Evolutionary conservation across 1,140 invertebrate genomes (phyloP), one percentile per base, ranked within the genome.

Genomic region (Uloborus diversus): DNA sequence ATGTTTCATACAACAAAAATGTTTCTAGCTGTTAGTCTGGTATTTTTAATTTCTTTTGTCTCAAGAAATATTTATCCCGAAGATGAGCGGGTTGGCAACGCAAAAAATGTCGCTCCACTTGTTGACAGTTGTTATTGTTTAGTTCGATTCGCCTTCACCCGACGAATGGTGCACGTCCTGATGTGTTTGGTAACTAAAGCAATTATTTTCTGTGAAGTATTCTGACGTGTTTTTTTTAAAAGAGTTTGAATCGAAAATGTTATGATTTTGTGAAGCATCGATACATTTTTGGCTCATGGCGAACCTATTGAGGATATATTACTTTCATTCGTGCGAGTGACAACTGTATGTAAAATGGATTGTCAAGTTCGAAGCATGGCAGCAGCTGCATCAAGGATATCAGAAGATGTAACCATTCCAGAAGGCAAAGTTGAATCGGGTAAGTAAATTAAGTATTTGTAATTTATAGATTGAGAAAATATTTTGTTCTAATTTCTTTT

Each of bases 401-500:
- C 57, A 17, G 78, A 70, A 9, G 78, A 61, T 47, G 78, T 79
- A 47, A 64, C 4, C 20, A 75, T 75, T 51, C 78, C 64, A 14
- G 35, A 79, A 62, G 78, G 78, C 0, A 79, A 70, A 69, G 78
- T 79, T 49, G 65, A 70, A 62, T 35, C 64, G n/a, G 78, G 78
- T 79, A 79, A 1, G 11, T 9, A n/a, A n/a, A n/a, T n/a, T n/a
- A n/a, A n/a, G n/a, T n/a, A n/a, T n/a, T n/a, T n/a, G n/a, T n/a
- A n/a, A n/a, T n/a, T n/a, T n/a, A n/a, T n/a, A n/a, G n/a, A n/a
- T n/a, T n/a, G n/a, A n/a, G n/a, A n/a, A n/a, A n/a, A n/a, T n/a
- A n/a, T n/a, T n/a, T n/a, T n/a, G n/a, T n/a, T n/a, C n/a, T n/a
- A n/a, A n/a, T n/a, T n/a, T n/a, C n/a, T n/a, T n/a, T n/a, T n/a